Evolutionary conservation across 92 coral and sea anemone genomes (phyloP), one percentile per base, ranked within the genome.

Genomic region (Meandrina meandrites): DNA sequence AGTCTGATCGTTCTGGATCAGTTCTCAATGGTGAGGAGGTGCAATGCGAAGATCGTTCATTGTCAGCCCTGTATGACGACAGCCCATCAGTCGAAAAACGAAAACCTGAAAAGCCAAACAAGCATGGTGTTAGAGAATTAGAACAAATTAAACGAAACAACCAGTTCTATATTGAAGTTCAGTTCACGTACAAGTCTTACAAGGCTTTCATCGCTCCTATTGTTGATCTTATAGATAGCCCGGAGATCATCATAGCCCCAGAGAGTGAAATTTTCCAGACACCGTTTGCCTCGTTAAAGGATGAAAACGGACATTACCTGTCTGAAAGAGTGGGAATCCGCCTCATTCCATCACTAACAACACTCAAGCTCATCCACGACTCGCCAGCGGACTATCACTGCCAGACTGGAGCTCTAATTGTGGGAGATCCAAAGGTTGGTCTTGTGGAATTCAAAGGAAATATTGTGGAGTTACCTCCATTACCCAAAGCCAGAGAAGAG

Each of bases 161-260:
- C 24, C 22, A 40, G 24, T 35, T 48, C 15, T 73, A 36, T 16
- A 0, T 7, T 40, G 45, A 40, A 40, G 6, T 40, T 73, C 10
- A 37, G 0, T 40, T 3, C 13, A 37, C 45, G 71, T 6, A 18
- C 71, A 64, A 64, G 71, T 64, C 13, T n/a, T 35, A 73, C 50
- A 42, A 19, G 2, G 78, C 12, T 3, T 17, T 70, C 9, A 35
- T 73, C 5, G 50, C 48, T 73, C 53, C 28, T 19, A 73, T 73
- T 73, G 24, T 16, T 73, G 78, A 73, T 35, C 48, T 73, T 28
- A 36, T 73, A 36, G 78, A 73, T 7, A 37, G 78, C 50, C 78
- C 78, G 22, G 78, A 73, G 78, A 36, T 73, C 78, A 73, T 73
- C 53, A 36, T 73, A 15, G 47, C 53, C 51, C 78, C 78, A 73